Evolutionary conservation across 2,113 vertebrate genomes (phyloP), one percentile per base, ranked within the genome.

Genomic region (Eonycteris spelaea): DNA sequence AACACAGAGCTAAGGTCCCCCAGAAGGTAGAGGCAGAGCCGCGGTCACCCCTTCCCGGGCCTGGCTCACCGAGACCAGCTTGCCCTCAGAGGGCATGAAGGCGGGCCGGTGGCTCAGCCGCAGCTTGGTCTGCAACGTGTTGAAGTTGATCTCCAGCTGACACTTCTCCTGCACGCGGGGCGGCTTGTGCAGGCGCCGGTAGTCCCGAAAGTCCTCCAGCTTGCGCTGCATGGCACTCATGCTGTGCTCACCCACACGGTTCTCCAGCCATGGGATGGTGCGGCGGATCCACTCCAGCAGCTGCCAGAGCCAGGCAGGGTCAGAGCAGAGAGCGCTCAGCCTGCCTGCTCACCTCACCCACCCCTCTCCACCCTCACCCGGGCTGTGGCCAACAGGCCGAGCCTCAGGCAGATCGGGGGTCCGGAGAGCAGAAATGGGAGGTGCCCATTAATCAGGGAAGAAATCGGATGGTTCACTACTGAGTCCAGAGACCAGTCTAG

Each of bases 11-110:
- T 61, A 53, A 21, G 22, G 38, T 24, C 48, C 43, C 63, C 28
- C 68, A 18, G 45, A 48, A 65, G 40, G 48, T 13, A 12, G 1
- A 22, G 71, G 77, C 40, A 67, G 73, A 82, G 48, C 28, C 1
- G 1, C 59, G 30, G 30, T 38, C 35, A 16, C 83, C 53, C 45
- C 43, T 16, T 5, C 48, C 57, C 24, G 1, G 0, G 59, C 59
- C 40, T 0, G 59, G 90, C 99, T 98, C 98, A 99, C 99, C 97
- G 99, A 99, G 96, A 99, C 99, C 98, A 99, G 99, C 98, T 99
- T 99, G 98, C 99, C 99, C 98, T 99, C 99, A 0, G 99, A 99
- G 77, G 99, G 99, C 99, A 99, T 99, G 99, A 99, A 99, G 86
- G 99, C 99, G 0, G 99, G 99, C 68, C 99, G 98, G 98, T 99